Base-by-base conservation (phyloP, 2,113 vertebrate species). In the Electrona antarctica region DNA sequence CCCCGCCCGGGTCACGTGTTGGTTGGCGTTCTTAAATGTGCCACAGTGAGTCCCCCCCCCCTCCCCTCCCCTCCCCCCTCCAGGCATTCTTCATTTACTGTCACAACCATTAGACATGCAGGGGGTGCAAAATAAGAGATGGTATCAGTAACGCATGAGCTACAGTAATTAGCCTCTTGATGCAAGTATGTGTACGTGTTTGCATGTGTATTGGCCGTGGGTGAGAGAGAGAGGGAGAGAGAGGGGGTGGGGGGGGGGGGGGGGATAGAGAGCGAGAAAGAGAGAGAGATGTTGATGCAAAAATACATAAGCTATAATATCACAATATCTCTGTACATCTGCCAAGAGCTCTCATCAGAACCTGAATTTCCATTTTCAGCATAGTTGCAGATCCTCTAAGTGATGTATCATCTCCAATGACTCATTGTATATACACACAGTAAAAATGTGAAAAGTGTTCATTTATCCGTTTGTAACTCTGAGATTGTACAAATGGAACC, bases 141-240 rank as follows among this genome's bases (percentile, higher is more conserved):
- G 87, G 85, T 91, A 92, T 92, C 91, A 91, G 90, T 91, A 88
- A 91, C 85, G 88, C 91, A 88, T 91, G 90, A 91, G 90, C 88
- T 90, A 83, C 89, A 88, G 90, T 92, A 91, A 92, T 92, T 92
- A 92, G 90, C 87, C 85, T 85, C 84, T 80, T 81, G 84, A 89
- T 91, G 86, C 86, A 89, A 81, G 82, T 60, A 63, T 79, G 78
- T 78, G 73, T 80, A 41, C 3, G 77, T 78, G 73, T 82, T 56
- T 72, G 71, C 33, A 7, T 71, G 49, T 67, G 67, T 78, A 47
- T 68, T 47, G 64, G 56, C 51, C 47, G 80, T 67, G 61, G 56
- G 66, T 69, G 73, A 70, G 65, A 8, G n/a, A 9, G 33, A 56
- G 33, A 46, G 29, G 21, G 52, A 47, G 28, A 56, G 52, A 11